Evolutionary conservation across 2,888 invertebrate species (phyloP).

Genomic region (Diogma glabrata): DNA sequence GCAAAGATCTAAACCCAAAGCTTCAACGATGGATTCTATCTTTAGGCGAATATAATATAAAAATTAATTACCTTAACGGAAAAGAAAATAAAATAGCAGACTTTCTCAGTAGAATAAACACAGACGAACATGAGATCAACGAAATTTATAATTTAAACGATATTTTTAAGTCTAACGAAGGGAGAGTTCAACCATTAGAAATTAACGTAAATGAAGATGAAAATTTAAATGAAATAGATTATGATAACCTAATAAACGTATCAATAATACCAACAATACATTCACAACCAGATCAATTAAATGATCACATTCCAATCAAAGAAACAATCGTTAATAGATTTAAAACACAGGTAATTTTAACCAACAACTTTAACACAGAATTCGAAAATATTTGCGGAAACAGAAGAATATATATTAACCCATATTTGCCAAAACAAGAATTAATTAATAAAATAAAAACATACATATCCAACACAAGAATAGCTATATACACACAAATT

Average conservation of each 20-base stretch:
- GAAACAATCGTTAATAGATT: conserved; percentile 12
- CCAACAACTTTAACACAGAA: conserved; percentile 13
- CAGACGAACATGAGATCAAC: conserved; percentile 15
- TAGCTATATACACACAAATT: conserved; percentile 12
- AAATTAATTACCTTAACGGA: conserved; percentile 16
- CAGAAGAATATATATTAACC: conserved; percentile 11
- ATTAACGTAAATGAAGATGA: conserved; percentile 1
- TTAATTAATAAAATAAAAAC: conserved; percentile 7
- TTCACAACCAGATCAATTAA: conserved; percentile 18
- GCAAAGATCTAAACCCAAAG: conserved; percentile 17
- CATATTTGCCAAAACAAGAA: not conserved
- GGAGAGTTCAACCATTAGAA: not conserved
- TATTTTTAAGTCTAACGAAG: conserved; percentile 4
- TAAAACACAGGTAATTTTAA: conserved; percentile 15
- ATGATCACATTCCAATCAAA: conserved; percentile 17
- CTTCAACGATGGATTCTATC: conserved; percentile 16
- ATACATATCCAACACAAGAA: conserved; percentile 4
- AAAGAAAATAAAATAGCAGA: conserved; percentile 16
- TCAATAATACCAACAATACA: conserved; percentile 8
- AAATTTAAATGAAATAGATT: not conserved
- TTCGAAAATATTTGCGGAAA: conserved; percentile 12
- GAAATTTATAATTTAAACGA: not conserved
- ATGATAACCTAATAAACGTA: no score
- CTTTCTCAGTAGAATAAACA: conserved; percentile 9
- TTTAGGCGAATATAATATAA: no score